Base-by-base conservation (phyloP, 1,140 invertebrate genomes). In the Diuraphis noxia region DNA sequence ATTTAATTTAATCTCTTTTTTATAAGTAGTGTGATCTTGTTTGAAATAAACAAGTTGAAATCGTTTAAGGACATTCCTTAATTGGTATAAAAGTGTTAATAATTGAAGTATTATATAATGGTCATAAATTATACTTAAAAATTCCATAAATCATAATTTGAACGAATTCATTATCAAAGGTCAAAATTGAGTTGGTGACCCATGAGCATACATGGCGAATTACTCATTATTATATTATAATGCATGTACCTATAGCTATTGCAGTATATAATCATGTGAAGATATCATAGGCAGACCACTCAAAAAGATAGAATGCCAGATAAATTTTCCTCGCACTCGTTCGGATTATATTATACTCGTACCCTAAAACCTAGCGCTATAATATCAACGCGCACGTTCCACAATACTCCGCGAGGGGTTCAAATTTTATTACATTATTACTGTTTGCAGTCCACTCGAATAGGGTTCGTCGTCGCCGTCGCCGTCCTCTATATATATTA, bases 371-470 rank as follows among this genome's bases (percentile, higher is more conserved):
- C 56, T 34, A 13, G 56, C n/a, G 56, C 56, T 2, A 5, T 72
- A n/a, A 13, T n/a, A n/a, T n/a, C n/a, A 34, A 72, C 30, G n/a
- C 56, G 30, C 56, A 72, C 56, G 56, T 72, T 72, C 56, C n/a
- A 72, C 30, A 72, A 72, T 72, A n/a, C 23, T 72, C 13, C 13
- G 4, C 56, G 56, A 72, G 56, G 56, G 56, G 56, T 72, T 72
- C n/a, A 72, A 72, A 72, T n/a, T 72, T 5, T 63, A 63, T 56
- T 63, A 19, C n/a, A 63, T 63, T 63, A n/a, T 72, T 34, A n/a
- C n/a, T 72, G 56, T 72, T 72, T 72, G 56, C 56, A n/a, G n/a
- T 72, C 56, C 56, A 72, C 56, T 72, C 56, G n/a, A 63, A 72
- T 34, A n/a, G n/a, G 56, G 56, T n/a, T 72, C 56, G 30, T 72